These are phyloP conservation scores for Calameuta pallipes DNA, from an alignment of 2,888 invertebrate genomes.

Conservation along the genomic window DNA sequence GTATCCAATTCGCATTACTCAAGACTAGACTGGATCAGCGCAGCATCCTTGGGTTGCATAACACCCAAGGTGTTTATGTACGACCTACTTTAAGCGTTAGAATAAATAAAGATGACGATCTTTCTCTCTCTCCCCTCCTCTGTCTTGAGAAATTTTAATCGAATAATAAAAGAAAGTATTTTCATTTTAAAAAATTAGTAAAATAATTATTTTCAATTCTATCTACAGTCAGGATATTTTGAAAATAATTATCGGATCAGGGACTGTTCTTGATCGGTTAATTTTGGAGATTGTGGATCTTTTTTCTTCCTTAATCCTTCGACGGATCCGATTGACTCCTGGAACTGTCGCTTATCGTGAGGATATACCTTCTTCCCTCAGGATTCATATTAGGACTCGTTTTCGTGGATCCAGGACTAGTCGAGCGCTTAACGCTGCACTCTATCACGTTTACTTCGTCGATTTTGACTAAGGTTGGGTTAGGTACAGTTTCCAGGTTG, in stretches of 20 bases:
- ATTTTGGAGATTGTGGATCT: background rate
- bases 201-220: background rate
- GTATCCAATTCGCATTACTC: conserved; percentile 13
- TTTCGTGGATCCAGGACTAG: too few relatives aligned
- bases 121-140: too few relatives aligned
- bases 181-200: background rate
- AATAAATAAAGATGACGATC: background rate
- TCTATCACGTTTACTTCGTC: background rate
- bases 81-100: background rate
- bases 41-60: background rate
- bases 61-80: background rate
- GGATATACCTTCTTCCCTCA: conserved; percentile 25
- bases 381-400: background rate
- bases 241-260: background rate
- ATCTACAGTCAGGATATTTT: background rate
- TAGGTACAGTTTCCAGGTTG: background rate
- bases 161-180: background rate
- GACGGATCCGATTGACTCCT: background rate
- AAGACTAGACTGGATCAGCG: conserved; percentile 5
- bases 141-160: background rate
- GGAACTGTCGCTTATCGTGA: conserved; percentile 13
- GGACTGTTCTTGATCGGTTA: background rate
- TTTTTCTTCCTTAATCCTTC: conserved; percentile 2
- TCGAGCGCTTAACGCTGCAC: background rate
- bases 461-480: background rate